phyloP scores from a whole-genome alignment of 1,140 invertebrate species.

The Eueides isabella region DNA sequence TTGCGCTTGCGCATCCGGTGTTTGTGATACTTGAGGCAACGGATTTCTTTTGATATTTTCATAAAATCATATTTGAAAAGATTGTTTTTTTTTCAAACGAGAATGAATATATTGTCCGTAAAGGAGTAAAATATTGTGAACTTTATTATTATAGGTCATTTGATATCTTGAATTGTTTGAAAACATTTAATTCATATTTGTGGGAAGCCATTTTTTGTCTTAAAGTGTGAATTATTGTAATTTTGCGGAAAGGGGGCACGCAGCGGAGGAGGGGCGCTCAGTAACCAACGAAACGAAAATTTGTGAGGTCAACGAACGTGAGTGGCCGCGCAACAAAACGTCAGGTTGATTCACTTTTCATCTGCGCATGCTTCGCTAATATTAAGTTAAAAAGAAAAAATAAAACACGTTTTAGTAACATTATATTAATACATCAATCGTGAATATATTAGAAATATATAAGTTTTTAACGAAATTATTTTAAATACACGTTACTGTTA shows the following conservation, averaged over 20 bases:
- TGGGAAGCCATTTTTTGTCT: constrained; percentile 38
- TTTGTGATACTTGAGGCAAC: constrained; percentile 38
- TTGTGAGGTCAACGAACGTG: constrained; percentile 76
- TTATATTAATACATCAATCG: neutral
- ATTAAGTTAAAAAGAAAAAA: constrained; percentile 38
- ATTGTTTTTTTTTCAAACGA: constrained; percentile 25
- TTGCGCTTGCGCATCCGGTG: constrained; percentile 54
- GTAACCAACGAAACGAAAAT: constrained; percentile 80
- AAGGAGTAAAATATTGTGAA: constrained; percentile 15
- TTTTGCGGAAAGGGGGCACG: constrained; percentile 59
- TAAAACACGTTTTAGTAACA: constrained; percentile 40
- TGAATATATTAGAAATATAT: neutral
- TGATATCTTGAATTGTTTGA: constrained; percentile 16
- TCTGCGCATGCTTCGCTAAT: constrained; percentile 72
- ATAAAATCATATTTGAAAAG: constrained; percentile 33
- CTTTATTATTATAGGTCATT: constrained; percentile 25
- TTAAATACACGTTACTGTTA: neutral
- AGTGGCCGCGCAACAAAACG: constrained; percentile 73
- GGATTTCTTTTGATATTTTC: constrained; percentile 34
- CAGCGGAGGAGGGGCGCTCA: constrained; percentile 45
- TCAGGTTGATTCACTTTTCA: constrained; percentile 81
- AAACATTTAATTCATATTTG: constrained; percentile 18
- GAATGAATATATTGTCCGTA: neutral
- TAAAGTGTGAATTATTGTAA: constrained; percentile 60
- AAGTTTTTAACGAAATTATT: neutral